phyloP scores from a whole-genome alignment of 2,797 vertebrate genomes.

The Pipistrellus pipistrellus region DNA sequence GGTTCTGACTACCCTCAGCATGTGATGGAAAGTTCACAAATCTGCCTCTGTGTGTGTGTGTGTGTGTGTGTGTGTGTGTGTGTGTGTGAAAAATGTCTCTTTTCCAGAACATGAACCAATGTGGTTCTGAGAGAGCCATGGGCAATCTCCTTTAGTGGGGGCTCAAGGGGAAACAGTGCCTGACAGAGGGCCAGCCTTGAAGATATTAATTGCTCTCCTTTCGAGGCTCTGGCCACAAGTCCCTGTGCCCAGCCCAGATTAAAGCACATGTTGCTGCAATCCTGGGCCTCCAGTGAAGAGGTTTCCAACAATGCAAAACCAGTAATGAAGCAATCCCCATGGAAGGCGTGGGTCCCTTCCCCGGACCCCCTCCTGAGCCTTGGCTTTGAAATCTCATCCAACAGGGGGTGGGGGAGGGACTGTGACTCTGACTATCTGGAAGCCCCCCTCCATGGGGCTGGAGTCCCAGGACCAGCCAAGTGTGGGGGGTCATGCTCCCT shows the following conservation, averaged over 20 bases:
- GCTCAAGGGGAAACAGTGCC: background rate
- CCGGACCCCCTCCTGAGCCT: background rate
- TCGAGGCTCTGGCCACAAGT: constrained; percentile 78
- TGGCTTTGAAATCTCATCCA: constrained; percentile 59
- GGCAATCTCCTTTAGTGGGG: background rate
- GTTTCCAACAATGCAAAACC: constrained; percentile 87
- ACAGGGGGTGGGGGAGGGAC: background rate
- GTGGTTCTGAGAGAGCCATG: background rate
- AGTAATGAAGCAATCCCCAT: constrained; percentile 88
- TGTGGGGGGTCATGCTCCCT: too few species aligned
- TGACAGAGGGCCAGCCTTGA: constrained; percentile 12
- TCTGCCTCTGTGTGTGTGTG: background rate
- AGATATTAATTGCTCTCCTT: constrained; percentile 78
- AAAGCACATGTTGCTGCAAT: constrained; percentile 86
- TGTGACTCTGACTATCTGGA: background rate
- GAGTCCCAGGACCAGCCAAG: background rate
- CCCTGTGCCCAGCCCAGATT: constrained; percentile 85
- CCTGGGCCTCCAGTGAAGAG: constrained; percentile 86
- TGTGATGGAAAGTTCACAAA: background rate
- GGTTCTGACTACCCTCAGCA: background rate
- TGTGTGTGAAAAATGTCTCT: background rate
- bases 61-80: background rate
- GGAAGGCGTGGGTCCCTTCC: constrained; percentile 81
- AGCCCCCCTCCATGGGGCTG: background rate
- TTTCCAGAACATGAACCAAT: fast-evolving